Conservation (phyloP, 2,113 vertebrate genomes). For the Sinocyclocheilus rhinocerous region DNA sequence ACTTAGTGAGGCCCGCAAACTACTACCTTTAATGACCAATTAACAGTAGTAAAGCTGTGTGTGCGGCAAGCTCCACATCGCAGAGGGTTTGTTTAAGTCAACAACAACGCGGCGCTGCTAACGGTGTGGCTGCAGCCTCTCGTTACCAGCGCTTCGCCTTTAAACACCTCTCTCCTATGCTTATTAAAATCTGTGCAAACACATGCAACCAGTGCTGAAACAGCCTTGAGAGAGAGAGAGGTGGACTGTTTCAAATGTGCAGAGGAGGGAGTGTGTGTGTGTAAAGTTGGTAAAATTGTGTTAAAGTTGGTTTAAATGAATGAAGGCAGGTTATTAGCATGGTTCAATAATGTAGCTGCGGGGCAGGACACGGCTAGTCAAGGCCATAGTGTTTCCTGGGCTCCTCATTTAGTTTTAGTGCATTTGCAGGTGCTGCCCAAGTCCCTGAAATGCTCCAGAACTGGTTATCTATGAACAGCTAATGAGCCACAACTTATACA, state of each 20-base stretch:
- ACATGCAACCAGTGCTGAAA: conserved; percentile 33
- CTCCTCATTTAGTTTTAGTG: conserved; percentile 72
- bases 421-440: conserved; percentile 61
- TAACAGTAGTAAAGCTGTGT: conserved; percentile 76
- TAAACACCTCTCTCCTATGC: conserved; percentile 58
- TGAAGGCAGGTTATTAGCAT: conserved; percentile 76
- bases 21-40: conserved; percentile 83
- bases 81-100: conserved; percentile 76
- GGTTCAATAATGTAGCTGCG: conserved; percentile 78
- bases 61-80: conserved; percentile 60
- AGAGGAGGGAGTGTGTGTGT: conserved; percentile 45
- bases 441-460: conserved; percentile 60
- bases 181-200: conserved; percentile 77
- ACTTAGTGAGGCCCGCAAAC: conserved; percentile 78
- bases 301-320: conserved; percentile 75
- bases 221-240: conserved; percentile 53
- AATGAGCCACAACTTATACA: conserved; percentile 66
- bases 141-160: conserved; percentile 66
- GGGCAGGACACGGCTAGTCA: conserved; percentile 75
- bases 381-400: conserved; percentile 73
- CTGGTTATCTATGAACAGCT: conserved; percentile 1
- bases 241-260: conserved; percentile 32
- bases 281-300: conserved; percentile 62
- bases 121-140: conserved; percentile 59
- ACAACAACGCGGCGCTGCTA: conserved; percentile 61